Evolutionary conservation across 2,888 invertebrate genomes (phyloP).

Genomic region (Luperina nickerlii): DNA sequence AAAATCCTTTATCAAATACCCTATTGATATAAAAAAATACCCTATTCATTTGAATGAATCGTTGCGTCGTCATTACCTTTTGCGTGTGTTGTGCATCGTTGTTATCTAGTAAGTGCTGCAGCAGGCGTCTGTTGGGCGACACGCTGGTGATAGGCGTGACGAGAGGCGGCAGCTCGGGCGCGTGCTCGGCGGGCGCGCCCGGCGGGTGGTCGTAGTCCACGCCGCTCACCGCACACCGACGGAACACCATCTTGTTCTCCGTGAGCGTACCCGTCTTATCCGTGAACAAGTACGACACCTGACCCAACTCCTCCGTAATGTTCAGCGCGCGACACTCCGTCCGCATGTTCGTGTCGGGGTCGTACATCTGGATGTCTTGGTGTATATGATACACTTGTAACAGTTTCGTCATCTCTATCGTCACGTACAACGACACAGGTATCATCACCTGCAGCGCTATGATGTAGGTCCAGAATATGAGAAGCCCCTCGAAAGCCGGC

Average conservation of each 20-base stretch:
- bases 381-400: constrained; percentile 98
- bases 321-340: constrained; percentile 97
- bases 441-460: constrained; percentile 99
- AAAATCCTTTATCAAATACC: neutral
- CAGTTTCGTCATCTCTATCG: constrained; percentile 98
- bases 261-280: constrained; percentile 99
- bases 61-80: constrained; percentile 73
- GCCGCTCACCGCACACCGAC: constrained; percentile 96
- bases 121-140: constrained; percentile 84
- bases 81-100: constrained; percentile 91
- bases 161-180: constrained; percentile 85
- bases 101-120: constrained; percentile 83
- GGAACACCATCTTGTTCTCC: constrained; percentile 99
- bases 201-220: constrained; percentile 96
- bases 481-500: constrained; percentile 93
- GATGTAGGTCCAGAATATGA: constrained; percentile 98
- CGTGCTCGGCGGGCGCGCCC: constrained; percentile 92
- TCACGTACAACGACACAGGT: constrained; percentile 98
- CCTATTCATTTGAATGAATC: neutral
- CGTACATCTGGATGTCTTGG: constrained; percentile 96
- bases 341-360: constrained; percentile 94
- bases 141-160: constrained; percentile 87
- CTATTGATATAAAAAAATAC: neutral
- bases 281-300: constrained; percentile 97
- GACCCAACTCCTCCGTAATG: constrained; percentile 99